Evolutionary conservation across 2,797 vertebrate species (phyloP), one percentile per base, ranked within the genome.

Genomic region (Corythornis leucogaster): DNA sequence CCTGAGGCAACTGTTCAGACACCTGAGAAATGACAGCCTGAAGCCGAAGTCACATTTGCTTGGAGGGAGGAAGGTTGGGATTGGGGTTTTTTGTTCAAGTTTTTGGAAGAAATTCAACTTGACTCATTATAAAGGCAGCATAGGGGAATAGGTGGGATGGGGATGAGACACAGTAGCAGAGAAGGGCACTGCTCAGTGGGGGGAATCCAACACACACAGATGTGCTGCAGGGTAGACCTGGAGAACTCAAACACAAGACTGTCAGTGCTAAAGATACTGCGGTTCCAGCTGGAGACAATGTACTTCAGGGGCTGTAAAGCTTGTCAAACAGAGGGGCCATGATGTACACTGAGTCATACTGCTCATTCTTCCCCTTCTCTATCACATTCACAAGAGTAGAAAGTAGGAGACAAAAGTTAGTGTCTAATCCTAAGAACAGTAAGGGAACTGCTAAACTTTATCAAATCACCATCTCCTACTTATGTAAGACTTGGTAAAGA

Each of bases 21-120:
- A 93, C 70, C 81, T 76, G 80, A 93, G 73, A 92, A 93, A 33
- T 68, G 51, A 85, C 57, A 95, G 75, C 51, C 64, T 92, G 76
- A 81, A 88, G 57, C 38, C 4, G 4, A 86, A 81, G 48, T 8
- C 22, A n/a, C 66, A 45, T 35, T 81, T 51, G 22, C 12, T 57
- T 51, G 71, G 6, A 21, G 24, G 26, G n/a, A 51, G 18, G 11
- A 6, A 81, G 33, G 40, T 3, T 70, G 26, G 15, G 38, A 58
- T 63, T 58, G 53, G 80, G 25, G 19, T 0, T 64, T 86, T 73
- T 80, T 68, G 13, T 80, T 76, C 70, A 86, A 82, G 25, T 77
- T 87, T 85, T 87, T 45, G 12, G 26, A 93, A 93, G 48, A 68
- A 40, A 93, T 87, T 91, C 28, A 62, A 70, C 55, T 48, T 83